Conservation (phyloP, 1,140 invertebrate genomes). For the Zaprionus capensis region DNA sequence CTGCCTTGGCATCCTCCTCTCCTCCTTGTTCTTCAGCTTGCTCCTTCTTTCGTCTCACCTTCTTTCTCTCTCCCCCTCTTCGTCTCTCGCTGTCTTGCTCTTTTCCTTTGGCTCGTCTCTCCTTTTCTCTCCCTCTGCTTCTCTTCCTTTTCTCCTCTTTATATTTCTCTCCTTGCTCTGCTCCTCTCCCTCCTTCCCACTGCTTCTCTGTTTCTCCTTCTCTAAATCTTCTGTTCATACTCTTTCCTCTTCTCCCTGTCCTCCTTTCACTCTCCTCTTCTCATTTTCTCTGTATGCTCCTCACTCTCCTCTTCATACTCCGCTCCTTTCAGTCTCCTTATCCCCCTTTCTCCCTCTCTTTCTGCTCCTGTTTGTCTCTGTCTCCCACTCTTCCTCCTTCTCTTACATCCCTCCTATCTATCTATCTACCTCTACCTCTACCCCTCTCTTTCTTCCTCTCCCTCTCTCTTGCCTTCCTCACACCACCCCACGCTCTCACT, state of each 20-base stretch:
- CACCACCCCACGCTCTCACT: too few relatives aligned
- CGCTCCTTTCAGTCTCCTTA: too few relatives aligned
- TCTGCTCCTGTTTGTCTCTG: not conserved
- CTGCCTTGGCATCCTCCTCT: not conserved
- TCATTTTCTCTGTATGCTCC: too few relatives aligned
- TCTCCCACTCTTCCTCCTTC: not conserved
- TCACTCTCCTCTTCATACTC: too few relatives aligned
- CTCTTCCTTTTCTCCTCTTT: not conserved
- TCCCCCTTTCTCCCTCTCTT: not conserved
- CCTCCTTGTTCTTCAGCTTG: not conserved
- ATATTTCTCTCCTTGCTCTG: too few relatives aligned
- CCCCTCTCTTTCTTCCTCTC: not conserved
- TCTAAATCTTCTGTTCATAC: not conserved
- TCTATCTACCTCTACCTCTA: too few relatives aligned
- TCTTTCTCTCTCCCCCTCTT: not conserved
- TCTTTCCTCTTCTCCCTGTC: too few relatives aligned
- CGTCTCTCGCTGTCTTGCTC: not conserved
- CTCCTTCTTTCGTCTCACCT: too few relatives aligned
- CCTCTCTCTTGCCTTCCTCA: not conserved
- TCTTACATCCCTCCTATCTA: too few relatives aligned
- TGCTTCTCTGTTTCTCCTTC: not conserved
- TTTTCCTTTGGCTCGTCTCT: not conserved
- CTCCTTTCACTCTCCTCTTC: too few relatives aligned
- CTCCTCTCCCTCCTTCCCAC: too few relatives aligned
- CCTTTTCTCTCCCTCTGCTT: accelerated